Evolutionary conservation across 2,113 vertebrate genomes (phyloP).

Genomic region (Progne subis): DNA sequence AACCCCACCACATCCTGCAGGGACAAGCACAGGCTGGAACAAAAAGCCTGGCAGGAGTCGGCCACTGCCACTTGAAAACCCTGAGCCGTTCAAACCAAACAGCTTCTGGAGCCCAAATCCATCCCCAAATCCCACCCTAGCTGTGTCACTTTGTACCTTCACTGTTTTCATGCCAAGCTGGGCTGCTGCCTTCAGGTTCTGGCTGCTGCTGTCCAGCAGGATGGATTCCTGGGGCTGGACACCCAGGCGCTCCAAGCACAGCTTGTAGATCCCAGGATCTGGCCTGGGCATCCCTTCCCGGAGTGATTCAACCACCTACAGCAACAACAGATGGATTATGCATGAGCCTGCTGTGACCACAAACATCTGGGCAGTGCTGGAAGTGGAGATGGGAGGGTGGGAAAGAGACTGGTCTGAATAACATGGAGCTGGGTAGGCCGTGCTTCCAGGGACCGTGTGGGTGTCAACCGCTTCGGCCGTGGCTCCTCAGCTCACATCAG

Average conservation of each 20-base stretch:
- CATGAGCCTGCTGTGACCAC: not conserved
- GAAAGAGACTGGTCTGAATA: not conserved
- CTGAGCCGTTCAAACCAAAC: not conserved
- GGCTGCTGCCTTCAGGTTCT: slow-evolving; percentile 76
- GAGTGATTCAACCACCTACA: slow-evolving; percentile 77
- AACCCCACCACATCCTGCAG: not conserved
- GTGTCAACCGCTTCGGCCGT: not conserved
- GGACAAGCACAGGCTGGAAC: not conserved
- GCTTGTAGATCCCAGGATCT: slow-evolving; percentile 70
- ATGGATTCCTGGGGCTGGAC: slow-evolving; percentile 77
- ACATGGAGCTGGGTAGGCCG: not conserved
- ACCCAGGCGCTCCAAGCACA: slow-evolving; percentile 74
- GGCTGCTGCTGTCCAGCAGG: slow-evolving; percentile 78
- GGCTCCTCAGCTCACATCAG: not conserved
- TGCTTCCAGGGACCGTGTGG: not conserved
- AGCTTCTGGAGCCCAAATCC: not conserved
- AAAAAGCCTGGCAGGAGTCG: not conserved
- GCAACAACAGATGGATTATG: not conserved
- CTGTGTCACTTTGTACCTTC: slow-evolving; percentile 65
- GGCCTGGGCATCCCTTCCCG: slow-evolving; percentile 75
- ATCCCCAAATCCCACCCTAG: not conserved
- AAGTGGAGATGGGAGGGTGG: not conserved
- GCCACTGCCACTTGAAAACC: not conserved
- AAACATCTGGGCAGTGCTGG: not conserved
- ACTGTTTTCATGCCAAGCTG: slow-evolving; percentile 78